Evolutionary conservation across 1,140 invertebrate species (phyloP).

Genomic region (Drosophila baimaii): DNA sequence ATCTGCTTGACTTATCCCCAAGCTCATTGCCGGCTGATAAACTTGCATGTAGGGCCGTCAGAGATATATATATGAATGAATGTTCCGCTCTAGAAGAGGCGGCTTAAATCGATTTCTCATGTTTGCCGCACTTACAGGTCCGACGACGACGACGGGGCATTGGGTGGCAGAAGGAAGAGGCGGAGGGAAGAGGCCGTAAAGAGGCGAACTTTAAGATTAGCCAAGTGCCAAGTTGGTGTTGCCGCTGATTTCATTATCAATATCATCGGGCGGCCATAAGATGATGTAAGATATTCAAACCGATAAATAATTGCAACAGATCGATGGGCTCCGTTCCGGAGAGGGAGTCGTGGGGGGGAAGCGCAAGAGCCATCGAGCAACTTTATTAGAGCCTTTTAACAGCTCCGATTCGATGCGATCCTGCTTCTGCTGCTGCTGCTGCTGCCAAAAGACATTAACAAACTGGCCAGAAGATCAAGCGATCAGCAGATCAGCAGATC

Average conservation of each 20-base stretch:
- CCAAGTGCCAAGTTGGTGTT: constrained; percentile 67
- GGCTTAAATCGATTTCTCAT: constrained; percentile 78
- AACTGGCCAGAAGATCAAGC: constrained; percentile 69
- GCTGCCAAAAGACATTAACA: constrained; percentile 81
- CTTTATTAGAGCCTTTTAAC: constrained; percentile 80
- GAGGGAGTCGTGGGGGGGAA: constrained; percentile 5
- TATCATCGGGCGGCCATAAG: constrained; percentile 61
- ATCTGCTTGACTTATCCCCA: constrained; percentile 68
- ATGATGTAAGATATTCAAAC: constrained; percentile 75
- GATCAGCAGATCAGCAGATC: constrained; percentile 52
- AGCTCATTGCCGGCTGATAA: constrained; percentile 74
- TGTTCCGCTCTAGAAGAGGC: constrained; percentile 29
- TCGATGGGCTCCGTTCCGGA: constrained; percentile 44
- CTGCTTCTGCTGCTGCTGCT: constrained; percentile 16
- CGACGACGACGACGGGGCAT: constrained; percentile 1
- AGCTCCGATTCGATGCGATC: constrained; percentile 19
- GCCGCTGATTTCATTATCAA: constrained; percentile 60
- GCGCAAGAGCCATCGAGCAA: constrained; percentile 43
- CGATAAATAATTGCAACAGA: constrained; percentile 78
- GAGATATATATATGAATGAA: constrained; percentile 26
- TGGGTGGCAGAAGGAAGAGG: not conserved
- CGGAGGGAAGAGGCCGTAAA: constrained; percentile 2
- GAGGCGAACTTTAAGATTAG: constrained; percentile 65
- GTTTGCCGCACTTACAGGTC: constrained; percentile 55
- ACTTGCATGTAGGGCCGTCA: constrained; percentile 62